Base-by-base conservation (phyloP, 2,888 invertebrate genomes). In the Scelioninae gen. 1 region DNA sequence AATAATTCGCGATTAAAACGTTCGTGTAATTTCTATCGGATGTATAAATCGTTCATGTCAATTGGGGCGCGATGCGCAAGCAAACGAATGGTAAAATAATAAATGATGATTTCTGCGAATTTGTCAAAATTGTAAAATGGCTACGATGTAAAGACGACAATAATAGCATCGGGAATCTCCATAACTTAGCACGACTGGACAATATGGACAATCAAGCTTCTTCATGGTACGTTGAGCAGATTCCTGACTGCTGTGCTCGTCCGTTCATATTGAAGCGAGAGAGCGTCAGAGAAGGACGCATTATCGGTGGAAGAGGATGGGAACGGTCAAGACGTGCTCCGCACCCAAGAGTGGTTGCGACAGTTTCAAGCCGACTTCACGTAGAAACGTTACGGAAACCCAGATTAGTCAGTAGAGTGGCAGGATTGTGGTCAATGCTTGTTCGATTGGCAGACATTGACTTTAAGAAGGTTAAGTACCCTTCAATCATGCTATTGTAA, bases 171-270 rank as follows among this genome's bases (percentile, higher is more conserved):
- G 85, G 84, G 85, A 89, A 90, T 91, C 87, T 89, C 89, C 90
- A 90, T 90, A 89, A 90, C 84, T 88, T 88, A 88, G 68, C 84
- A 76, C 82, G 74, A 68, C 84, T 75, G 89, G 90, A 91, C 91
- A 91, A 91, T 92, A 90, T 90, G 91, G 91, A 91, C 91, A 91
- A 92, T 92, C 91, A 91, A 88, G 88, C 89, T 89, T 87, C 86
- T 91, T 91, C 86, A 89, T 89, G 88, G 87, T 90, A 90, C 88
- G 89, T 85, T 88, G 89, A 81, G 77, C 88, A 87, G 85, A 83
- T 86, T 85, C 71, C 76, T 74, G 82, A 82, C 84, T 84, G 80
- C 85, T 85, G 79, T 85, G 84, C 82, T 75, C 83, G 56, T 69
- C 60, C 66, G 77, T 83, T 69, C 63, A 84, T 84, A 82, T 79